Evolutionary conservation across 2,113 vertebrate genomes (phyloP), one percentile per base, ranked within the genome.

Genomic region (Oxyura jamaicensis): DNA sequence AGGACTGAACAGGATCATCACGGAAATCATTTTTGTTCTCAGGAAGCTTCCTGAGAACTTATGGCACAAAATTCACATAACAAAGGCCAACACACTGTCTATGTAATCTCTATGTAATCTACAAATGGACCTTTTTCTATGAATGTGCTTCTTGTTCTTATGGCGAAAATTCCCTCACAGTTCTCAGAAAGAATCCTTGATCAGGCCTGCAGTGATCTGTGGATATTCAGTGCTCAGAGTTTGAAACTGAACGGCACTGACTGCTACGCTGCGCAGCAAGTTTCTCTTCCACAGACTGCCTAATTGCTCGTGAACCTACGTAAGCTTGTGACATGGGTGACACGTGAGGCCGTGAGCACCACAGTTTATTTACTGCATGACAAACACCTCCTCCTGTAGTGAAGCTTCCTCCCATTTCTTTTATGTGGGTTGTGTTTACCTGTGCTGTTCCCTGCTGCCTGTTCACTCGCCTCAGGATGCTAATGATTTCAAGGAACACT

Each of bases 181-280:
- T 48, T 93, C 91, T 29, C 72, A 91, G 68, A 72, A 78, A 25
- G 28, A 60, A 77, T 44, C 75, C 83, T 53, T 68, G 8, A 90
- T 72, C 76, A 42, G 39, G 83, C 35, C 56, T 75, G 65, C 77
- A 66, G 46, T 78, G 81, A 84, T 58, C 33, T 79, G 73, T 35
- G 76, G 58, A 78, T 36, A 94, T 39, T 25, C 56, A 72, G 73
- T 79, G 81, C 44, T 39, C 69, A 81, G 33, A 93, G 48, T 79
- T 60, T 91, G 80, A 92, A 39, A 86, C 1, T 94, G 95, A 96
- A 60, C 58, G 68, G 73, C 65, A 79, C 69, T 44, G 95, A 88
- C 76, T 79, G 88, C 56, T 26, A 65, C 89, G 50, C 15, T 58
- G 93, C 77, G 88, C 21, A 73, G 93, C 80, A 84, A 86, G 88